Percentiles rank a stretch among this genome's conserved stretches.
Conservation (phyloP, 2,888 invertebrate genomes). For the Stegana nigrithorax region DNA sequence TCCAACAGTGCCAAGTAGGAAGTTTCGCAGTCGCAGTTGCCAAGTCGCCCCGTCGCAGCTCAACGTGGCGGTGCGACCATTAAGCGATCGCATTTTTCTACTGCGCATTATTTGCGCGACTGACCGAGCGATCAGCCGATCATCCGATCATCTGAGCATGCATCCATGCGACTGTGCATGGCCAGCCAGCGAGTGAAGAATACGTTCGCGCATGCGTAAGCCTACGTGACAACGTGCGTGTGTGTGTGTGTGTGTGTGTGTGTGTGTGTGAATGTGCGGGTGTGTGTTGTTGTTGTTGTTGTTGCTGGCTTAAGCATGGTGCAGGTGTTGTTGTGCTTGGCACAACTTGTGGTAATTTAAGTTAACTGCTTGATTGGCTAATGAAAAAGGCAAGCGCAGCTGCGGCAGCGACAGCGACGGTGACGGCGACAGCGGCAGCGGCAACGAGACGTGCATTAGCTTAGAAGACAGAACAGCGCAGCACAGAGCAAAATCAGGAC, state of each 20-base stretch:
- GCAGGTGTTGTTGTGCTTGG: background rate
- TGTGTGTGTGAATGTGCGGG: background rate
- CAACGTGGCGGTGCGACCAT: constrained; percentile 40
- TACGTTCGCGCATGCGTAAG: constrained; percentile 11
- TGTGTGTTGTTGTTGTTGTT: background rate
- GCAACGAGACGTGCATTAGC: background rate
- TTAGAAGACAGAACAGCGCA: background rate
- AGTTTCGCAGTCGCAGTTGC: constrained; percentile 15
- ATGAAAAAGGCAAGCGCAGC: constrained; percentile 12
- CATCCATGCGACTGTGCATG: no score
- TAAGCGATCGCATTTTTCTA: constrained; percentile 42
- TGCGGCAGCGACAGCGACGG: no score
- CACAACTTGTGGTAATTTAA: constrained; percentile 10
- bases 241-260: background rate
- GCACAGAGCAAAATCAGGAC: no score
- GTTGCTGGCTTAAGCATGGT: no score
- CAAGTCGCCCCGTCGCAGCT: background rate
- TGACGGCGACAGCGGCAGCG: no score
- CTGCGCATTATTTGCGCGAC: background rate
- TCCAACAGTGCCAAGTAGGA: background rate
- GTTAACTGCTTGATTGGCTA: constrained; percentile 17
- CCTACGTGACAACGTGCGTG: constrained; percentile 12
- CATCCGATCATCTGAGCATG: no score
- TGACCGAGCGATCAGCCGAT: background rate
- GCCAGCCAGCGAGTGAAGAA: background rate